Percentiles rank a stretch among this genome's conserved stretches.
Evolutionary conservation across 2,113 vertebrate species (phyloP).

Genomic region (Carollia perspicillata): DNA sequence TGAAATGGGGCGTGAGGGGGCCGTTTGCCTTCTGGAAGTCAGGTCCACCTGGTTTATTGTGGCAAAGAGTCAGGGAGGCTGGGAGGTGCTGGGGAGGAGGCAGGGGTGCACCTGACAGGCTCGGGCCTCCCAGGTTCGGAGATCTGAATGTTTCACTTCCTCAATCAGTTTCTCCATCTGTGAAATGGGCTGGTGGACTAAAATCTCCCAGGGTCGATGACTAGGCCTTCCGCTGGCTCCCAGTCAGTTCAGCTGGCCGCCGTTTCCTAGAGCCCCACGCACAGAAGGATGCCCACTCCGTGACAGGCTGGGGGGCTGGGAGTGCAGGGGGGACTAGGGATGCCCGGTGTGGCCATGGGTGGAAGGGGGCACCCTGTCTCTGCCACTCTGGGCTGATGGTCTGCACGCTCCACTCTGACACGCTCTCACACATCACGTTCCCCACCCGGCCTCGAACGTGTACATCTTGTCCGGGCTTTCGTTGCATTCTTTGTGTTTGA

Average conservation of each 20-base stretch:
- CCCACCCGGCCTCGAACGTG: fast-evolving
- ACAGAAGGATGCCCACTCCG: fast-evolving
- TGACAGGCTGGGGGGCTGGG: neutral
- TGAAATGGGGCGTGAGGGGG: neutral
- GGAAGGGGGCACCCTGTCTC: fast-evolving
- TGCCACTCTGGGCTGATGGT: no score
- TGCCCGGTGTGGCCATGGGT: neutral
- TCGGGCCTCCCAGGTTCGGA: neutral
- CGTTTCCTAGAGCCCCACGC: neutral
- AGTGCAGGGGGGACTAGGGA: fast-evolving
- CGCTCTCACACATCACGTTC: fast-evolving
- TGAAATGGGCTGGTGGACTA: neutral
- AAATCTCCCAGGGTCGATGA: neutral
- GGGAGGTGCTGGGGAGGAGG: fast-evolving
- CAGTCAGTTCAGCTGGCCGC: fast-evolving
- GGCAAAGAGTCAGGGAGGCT: neutral
- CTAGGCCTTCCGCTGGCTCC: fast-evolving
- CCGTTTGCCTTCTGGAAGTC: neutral
- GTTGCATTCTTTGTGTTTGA: neutral
- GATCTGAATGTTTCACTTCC: neutral
- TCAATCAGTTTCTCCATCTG: neutral
- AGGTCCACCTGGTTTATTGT: no score
- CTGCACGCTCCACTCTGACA: neutral
- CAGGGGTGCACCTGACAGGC: no score
- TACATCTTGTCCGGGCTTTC: no score